Evolutionary conservation across 2,797 vertebrate species (phyloP).

Genomic region (Melanotaenia maccullochi): DNA sequence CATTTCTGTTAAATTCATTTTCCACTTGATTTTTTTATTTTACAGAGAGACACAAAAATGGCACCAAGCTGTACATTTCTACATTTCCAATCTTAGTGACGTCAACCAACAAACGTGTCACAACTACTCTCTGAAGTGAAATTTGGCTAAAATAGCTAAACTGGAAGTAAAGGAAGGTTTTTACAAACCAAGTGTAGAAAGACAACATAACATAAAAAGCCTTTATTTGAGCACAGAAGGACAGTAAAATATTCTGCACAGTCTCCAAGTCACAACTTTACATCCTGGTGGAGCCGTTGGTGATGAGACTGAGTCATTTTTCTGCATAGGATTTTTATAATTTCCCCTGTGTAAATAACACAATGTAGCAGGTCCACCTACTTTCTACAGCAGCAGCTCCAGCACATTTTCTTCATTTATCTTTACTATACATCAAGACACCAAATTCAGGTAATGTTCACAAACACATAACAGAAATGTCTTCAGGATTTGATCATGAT

Average conservation of each 20-base stretch:
- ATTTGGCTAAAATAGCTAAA: slow-evolving; percentile 33
- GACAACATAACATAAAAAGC: slow-evolving; percentile 35
- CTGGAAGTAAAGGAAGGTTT: slow-evolving; percentile 20
- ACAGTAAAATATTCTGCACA: slow-evolving; percentile 45
- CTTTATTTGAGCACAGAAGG: slow-evolving; percentile 33
- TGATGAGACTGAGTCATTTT: slow-evolving; percentile 4
- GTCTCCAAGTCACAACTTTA: slow-evolving; percentile 24
- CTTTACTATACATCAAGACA: slow-evolving; percentile 35
- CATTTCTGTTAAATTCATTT: slow-evolving; percentile 28
- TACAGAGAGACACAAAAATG: slow-evolving; percentile 61
- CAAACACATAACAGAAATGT: slow-evolving; percentile 26
- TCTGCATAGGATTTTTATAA: slow-evolving; percentile 25
- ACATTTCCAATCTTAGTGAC: slow-evolving; percentile 37
- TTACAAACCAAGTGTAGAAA: slow-evolving; percentile 35
- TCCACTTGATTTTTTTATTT: slow-evolving; percentile 66
- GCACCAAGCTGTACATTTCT: slow-evolving; percentile 43
- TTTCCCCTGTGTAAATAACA: slow-evolving; percentile 16
- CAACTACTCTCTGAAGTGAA: slow-evolving; percentile 45
- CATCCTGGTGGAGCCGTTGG: slow-evolving; percentile 16
- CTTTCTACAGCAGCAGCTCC: slow-evolving; percentile 9
- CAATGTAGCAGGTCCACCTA: slow-evolving; percentile 19
- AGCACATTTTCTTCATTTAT: slow-evolving; percentile 21
- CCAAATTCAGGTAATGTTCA: slow-evolving; percentile 33
- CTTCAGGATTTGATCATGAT: slow-evolving; percentile 11
- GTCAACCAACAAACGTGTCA: slow-evolving; percentile 54